Conservation (phyloP, 2,797 vertebrate species). For the Borostomias antarcticus region DNA sequence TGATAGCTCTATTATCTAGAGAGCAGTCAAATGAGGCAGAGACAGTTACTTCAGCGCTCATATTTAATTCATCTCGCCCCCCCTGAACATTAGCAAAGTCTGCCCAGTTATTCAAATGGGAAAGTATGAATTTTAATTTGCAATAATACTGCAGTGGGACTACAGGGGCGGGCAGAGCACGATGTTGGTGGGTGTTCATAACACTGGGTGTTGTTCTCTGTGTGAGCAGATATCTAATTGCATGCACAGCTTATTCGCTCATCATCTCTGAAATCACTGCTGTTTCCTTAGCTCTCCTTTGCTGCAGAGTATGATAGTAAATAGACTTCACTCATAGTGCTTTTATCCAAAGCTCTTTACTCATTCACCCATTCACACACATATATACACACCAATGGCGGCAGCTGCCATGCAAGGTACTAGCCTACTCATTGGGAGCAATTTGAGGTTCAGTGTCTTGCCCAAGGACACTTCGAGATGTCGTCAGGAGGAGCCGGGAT, state of each 20-base stretch:
- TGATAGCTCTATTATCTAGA: constrained; percentile 16
- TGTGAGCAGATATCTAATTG: constrained; percentile 6
- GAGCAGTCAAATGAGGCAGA: constrained; percentile 20
- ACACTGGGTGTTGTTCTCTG: not conserved
- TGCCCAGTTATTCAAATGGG: constrained; percentile 7
- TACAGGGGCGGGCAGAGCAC: constrained; percentile 5
- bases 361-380: too few species aligned
- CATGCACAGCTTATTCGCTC: constrained; percentile 20
- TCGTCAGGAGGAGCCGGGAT: too few species aligned
- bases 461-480: too few species aligned
- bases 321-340: too few species aligned
- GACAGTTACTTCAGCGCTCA: constrained; percentile 23
- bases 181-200: constrained; percentile 2
- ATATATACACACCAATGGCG: too few species aligned
- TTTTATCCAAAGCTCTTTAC: too few species aligned
- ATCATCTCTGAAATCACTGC: constrained; percentile 19
- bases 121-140: constrained; percentile 29
- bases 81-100: constrained; percentile 22
- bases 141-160: not conserved
- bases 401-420: too few species aligned
- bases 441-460: too few species aligned
- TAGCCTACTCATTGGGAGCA: too few species aligned
- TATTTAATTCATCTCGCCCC: constrained; percentile 35
- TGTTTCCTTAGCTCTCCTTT: not conserved
- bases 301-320: not conserved